Conservation (phyloP, 2,797 vertebrate genomes). For the Percopsis omiscomaycus region DNA sequence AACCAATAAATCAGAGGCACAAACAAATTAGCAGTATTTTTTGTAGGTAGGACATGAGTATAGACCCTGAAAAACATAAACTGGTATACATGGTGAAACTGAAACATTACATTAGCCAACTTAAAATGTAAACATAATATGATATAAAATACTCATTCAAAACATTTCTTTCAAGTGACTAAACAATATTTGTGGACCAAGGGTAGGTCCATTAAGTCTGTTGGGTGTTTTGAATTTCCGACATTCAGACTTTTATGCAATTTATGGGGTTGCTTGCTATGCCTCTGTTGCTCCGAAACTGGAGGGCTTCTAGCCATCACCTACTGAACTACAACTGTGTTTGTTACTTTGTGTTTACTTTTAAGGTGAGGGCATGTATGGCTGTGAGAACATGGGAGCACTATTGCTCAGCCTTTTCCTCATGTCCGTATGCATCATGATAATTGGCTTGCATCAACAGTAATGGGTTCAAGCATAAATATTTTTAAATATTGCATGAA, state of each 20-base stretch:
- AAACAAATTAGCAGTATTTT: conserved; percentile 58
- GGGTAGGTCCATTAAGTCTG: conserved; percentile 19
- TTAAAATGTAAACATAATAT: conserved; percentile 59
- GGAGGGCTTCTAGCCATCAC: conserved; percentile 57
- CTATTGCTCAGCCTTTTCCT: conserved; percentile 61
- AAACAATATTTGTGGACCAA: conserved; percentile 33
- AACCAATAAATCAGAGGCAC: conserved; percentile 73
- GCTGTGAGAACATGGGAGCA: conserved; percentile 73
- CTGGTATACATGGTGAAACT: conserved; percentile 36
- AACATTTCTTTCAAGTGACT: conserved; percentile 22
- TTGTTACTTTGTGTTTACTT: conserved; percentile 34
- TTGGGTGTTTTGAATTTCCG: conserved; percentile 38
- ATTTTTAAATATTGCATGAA: conserved; percentile 68
- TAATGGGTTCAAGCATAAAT: conserved; percentile 50
- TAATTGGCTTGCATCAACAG: conserved; percentile 70
- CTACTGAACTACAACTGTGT: neutral
- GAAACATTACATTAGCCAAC: conserved; percentile 38
- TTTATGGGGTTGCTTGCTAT: conserved; percentile 50
- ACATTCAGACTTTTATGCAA: conserved; percentile 35
- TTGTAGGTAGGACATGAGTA: conserved; percentile 28
- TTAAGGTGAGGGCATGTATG: conserved; percentile 73
- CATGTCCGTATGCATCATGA: conserved; percentile 67
- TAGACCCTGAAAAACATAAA: conserved; percentile 34
- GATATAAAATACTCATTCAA: conserved; percentile 39
- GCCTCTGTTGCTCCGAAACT: conserved; percentile 58